Evolutionary conservation across 2,113 vertebrate species (phyloP).

Genomic region (Colaptes auratus): DNA sequence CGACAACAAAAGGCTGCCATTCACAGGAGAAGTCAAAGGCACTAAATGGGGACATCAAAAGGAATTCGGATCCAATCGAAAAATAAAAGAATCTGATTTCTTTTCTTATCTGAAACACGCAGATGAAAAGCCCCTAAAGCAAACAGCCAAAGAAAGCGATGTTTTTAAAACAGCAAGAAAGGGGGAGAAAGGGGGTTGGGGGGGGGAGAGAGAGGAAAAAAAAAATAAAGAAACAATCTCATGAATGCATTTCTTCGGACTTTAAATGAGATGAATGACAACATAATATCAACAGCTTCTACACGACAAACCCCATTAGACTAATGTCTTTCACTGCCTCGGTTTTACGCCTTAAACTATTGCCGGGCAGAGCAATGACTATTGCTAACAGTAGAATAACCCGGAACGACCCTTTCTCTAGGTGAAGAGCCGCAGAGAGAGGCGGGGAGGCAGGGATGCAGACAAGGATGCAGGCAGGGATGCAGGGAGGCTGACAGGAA

Average conservation of each 20-base stretch:
- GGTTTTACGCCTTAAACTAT: constrained; percentile 45
- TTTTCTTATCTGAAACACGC: constrained; percentile 77
- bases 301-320: constrained; percentile 63
- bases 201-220: neutral
- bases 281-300: constrained; percentile 74
- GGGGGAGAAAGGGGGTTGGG: constrained; percentile 65
- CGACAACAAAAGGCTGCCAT: constrained; percentile 81
- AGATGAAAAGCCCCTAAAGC: constrained; percentile 83
- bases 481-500: too few species aligned
- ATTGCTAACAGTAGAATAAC: constrained; percentile 5
- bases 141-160: constrained; percentile 85
- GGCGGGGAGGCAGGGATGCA: neutral
- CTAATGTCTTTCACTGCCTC: constrained; percentile 63
- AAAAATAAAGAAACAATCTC: constrained; percentile 82
- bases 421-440: neutral
- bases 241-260: constrained; percentile 80
- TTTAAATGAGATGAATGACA: constrained; percentile 75
- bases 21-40: constrained; percentile 83
- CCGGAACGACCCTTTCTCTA: constrained; percentile 29
- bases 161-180: constrained; percentile 70
- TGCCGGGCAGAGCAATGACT: constrained; percentile 13
- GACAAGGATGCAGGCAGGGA: too few species aligned
- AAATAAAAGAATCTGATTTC: constrained; percentile 84
- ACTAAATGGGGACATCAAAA: constrained; percentile 83
- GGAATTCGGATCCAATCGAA: constrained; percentile 84